Evolutionary conservation across 2,888 invertebrate species (phyloP).

Genomic region (Carterocephalus palaemon): DNA sequence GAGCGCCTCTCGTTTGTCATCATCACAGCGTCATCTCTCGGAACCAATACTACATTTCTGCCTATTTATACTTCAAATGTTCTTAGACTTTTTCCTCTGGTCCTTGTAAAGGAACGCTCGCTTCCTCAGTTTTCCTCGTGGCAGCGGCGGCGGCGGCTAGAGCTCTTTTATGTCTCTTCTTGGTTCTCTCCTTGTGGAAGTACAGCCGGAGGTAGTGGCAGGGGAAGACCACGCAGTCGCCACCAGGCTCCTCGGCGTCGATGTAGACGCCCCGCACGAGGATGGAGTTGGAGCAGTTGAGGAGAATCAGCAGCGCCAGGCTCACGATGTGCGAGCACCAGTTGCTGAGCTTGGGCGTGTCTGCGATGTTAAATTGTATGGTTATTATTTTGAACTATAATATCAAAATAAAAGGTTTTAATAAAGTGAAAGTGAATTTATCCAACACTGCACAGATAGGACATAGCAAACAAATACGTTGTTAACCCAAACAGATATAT

Average conservation of each 20-base stretch:
- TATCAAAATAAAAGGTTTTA: conserved; percentile 1
- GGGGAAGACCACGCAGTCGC: conserved; percentile 90
- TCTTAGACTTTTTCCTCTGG: conserved; percentile 66
- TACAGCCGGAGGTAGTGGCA: conserved; percentile 89
- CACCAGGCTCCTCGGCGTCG: conserved; percentile 90
- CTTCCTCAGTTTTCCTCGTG: conserved; percentile 54
- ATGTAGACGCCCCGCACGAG: conserved; percentile 92
- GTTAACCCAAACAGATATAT: too few relatives aligned
- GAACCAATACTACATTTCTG: neutral
- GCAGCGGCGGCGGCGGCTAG: conserved; percentile 52
- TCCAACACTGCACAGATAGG: too few relatives aligned
- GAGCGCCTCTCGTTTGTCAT: too few relatives aligned
- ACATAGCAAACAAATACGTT: too few relatives aligned
- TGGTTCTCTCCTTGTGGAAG: conserved; percentile 83
- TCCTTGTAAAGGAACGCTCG: conserved; percentile 59
- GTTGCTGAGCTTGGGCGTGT: conserved; percentile 85
- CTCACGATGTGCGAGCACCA: conserved; percentile 89
- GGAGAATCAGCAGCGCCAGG: conserved; percentile 84
- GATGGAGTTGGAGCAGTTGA: conserved; percentile 92
- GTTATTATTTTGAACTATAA: too few relatives aligned
- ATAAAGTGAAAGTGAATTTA: too few relatives aligned
- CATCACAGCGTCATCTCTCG: too few relatives aligned
- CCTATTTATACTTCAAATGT: conserved; percentile 4
- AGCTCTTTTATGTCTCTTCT: conserved; percentile 74
- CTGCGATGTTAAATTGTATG: conserved; percentile 54